These are phyloP conservation scores for Trichomalopsis sarcophagae DNA, from an alignment of 1,140 invertebrate species.

Conservation along the genomic window DNA sequence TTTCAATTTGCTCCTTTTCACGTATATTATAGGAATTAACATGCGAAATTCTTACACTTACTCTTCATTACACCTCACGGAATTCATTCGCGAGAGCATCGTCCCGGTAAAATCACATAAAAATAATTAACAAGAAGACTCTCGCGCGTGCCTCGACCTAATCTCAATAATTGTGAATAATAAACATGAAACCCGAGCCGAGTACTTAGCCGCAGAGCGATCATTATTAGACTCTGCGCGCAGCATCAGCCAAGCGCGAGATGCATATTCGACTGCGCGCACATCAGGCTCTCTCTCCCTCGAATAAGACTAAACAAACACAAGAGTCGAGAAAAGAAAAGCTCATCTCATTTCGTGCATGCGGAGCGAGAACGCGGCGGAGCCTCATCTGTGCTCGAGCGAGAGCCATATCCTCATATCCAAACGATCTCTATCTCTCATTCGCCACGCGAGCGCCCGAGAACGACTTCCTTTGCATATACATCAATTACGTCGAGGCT, in stretches of 20 bases:
- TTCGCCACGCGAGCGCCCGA: constrained; percentile 48
- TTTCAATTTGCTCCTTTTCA: neutral
- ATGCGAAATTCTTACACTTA: neutral
- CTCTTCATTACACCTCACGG: neutral
- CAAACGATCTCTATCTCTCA: constrained; percentile 48
- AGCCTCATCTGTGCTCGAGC: neutral
- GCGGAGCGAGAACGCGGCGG: neutral
- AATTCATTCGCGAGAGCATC: neutral
- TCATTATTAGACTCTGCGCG: neutral
- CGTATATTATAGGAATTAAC: neutral
- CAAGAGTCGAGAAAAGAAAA: constrained; percentile 15
- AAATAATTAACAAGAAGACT: neutral
- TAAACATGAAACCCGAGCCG: neutral
- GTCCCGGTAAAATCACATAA: neutral
- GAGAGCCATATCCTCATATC: constrained; percentile 51
- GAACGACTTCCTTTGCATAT: constrained; percentile 71
- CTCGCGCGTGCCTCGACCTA: neutral
- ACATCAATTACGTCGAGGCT: constrained; percentile 66
- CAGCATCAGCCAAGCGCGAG: neutral
- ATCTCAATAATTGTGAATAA: neutral
- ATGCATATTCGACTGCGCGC: neutral
- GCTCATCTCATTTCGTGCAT: neutral
- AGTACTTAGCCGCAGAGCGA: neutral
- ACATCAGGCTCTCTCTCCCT: no score
- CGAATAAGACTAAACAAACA: constrained; percentile 4